These are phyloP conservation scores for Ptyas mucosa DNA, from an alignment of 2,113 vertebrate species.

Conservation along the genomic window DNA sequence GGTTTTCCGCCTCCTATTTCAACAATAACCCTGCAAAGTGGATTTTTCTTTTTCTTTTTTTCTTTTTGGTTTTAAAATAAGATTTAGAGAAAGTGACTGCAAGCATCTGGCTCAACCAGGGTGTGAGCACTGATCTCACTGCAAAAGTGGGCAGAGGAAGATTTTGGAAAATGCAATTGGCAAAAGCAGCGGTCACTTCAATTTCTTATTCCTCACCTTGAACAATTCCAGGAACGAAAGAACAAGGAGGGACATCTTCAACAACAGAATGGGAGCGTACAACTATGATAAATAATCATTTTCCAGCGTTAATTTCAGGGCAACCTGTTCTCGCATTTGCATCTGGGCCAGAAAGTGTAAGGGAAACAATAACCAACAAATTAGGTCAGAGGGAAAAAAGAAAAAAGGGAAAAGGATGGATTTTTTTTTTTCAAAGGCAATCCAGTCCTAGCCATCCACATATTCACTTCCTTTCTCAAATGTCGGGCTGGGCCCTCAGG, in stretches of 20 bases:
- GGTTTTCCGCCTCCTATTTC: background rate
- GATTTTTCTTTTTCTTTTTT: background rate
- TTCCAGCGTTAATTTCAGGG: background rate
- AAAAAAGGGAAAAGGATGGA: background rate
- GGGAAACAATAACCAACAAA: background rate
- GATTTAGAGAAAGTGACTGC: background rate
- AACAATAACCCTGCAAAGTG: background rate
- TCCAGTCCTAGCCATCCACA: background rate
- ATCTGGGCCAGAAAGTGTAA: background rate
- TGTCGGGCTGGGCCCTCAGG: background rate
- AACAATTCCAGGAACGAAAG: background rate
- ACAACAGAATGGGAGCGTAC: background rate
- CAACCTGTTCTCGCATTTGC: background rate
- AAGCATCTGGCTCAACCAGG: background rate
- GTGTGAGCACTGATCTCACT: background rate
- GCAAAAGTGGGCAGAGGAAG: background rate
- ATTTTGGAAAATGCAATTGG: background rate
- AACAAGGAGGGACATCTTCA: background rate
- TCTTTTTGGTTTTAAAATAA: background rate
- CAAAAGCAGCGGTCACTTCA: background rate
- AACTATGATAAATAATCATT: background rate
- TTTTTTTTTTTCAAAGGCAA: background rate
- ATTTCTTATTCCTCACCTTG: background rate
- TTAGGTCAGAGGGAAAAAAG: background rate
- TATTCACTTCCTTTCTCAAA: background rate